These are phyloP conservation scores for Zaprionus vittiger DNA, from an alignment of 1,140 invertebrate genomes.

Conservation along the genomic window DNA sequence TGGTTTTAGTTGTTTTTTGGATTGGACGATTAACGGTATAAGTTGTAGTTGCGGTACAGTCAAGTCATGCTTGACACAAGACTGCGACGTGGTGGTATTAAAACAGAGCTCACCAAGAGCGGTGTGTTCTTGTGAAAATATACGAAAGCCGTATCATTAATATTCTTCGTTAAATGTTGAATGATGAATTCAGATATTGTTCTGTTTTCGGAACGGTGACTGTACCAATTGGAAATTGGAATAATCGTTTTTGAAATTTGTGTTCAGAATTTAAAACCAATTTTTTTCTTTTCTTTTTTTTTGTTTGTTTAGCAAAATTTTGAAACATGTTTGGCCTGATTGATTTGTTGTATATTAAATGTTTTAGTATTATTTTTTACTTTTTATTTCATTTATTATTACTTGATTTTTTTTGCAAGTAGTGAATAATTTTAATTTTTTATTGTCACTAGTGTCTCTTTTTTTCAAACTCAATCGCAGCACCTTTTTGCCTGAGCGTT, in stretches of 20 bases:
- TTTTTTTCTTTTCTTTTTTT: constrained; percentile 33
- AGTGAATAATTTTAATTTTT: constrained; percentile 61
- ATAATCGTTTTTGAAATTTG: constrained; percentile 9
- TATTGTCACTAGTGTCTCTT: constrained; percentile 84
- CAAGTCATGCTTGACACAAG: constrained; percentile 14
- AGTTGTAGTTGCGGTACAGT: constrained; percentile 1
- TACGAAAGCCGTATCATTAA: background rate
- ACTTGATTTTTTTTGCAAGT: constrained; percentile 59
- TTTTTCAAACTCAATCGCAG: constrained; percentile 83
- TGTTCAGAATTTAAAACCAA: constrained; percentile 23
- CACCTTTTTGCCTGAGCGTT: constrained; percentile 73
- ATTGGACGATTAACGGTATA: constrained; percentile 14
- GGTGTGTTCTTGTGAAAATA: constrained; percentile 11
- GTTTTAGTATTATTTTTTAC: constrained; percentile 60
- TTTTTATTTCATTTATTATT: constrained; percentile 50
- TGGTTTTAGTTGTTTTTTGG: constrained; percentile 23
- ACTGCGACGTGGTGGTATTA: constrained; percentile 16
- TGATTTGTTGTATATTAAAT: constrained; percentile 83
- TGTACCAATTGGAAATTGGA: constrained; percentile 23
- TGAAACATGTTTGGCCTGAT: constrained; percentile 84
- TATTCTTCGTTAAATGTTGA: constrained; percentile 5
- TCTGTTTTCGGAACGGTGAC: constrained; percentile 5
- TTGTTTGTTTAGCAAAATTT: constrained; percentile 78
- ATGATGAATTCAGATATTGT: constrained; percentile 3
- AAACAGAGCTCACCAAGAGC: constrained; percentile 24